Percentiles rank a stretch among this genome's conserved stretches.
phyloP scores from a whole-genome alignment of 53 echinoderm and acorn worm genomes.

The Paracentrotus lividus region DNA sequence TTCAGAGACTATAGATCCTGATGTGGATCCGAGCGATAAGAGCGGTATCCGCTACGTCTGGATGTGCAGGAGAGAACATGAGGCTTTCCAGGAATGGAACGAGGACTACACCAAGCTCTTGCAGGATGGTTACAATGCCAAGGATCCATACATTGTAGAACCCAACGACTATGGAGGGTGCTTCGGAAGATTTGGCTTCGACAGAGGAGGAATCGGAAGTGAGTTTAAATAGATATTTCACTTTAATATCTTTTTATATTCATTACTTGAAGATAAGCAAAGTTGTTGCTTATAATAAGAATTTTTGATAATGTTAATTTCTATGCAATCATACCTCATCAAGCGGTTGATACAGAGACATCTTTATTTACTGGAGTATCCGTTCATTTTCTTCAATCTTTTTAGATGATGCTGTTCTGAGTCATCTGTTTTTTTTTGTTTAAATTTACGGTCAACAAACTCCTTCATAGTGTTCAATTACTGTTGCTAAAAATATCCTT shows the following conservation, averaged over 20 bases:
- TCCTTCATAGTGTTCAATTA: too few relatives aligned
- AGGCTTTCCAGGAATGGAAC: conserved; percentile 87
- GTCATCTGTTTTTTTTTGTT: too few relatives aligned
- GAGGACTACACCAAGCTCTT: conserved; percentile 78
- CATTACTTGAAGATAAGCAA: too few relatives aligned
- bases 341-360: too few relatives aligned
- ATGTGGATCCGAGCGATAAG: conserved; percentile 76
- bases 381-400: too few relatives aligned
- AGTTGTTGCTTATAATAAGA: too few relatives aligned
- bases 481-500: too few relatives aligned
- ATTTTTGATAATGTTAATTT: too few relatives aligned
- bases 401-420: too few relatives aligned
- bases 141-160: conserved; percentile 82
- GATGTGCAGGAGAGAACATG: conserved; percentile 88
- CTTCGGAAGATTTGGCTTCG: conserved; percentile 87
- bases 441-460: too few relatives aligned
- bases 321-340: too few relatives aligned
- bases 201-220: conserved; percentile 86
- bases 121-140: conserved; percentile 68
- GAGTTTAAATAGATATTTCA: conserved; percentile 35
- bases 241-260: background rate
- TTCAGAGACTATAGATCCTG: conserved; percentile 85
- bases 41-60: conserved; percentile 84
- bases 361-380: too few relatives aligned
- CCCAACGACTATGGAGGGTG: conserved; percentile 88